phyloP scores from a whole-genome alignment of 2,113 vertebrate species.

The Colaptes auratus region DNA sequence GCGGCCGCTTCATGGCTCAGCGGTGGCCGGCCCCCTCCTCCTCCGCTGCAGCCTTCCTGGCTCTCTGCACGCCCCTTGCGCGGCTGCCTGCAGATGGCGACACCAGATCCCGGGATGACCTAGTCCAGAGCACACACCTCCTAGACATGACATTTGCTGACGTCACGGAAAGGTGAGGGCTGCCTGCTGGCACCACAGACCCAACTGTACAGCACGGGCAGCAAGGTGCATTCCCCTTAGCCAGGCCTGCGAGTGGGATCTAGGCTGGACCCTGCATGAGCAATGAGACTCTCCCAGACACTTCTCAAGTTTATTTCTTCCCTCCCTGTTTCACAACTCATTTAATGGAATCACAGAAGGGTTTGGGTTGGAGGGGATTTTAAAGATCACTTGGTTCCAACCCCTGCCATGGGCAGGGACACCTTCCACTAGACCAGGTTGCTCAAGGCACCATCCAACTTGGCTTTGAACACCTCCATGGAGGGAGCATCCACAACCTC shows the following conservation, averaged over 20 bases:
- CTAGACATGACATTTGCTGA: slow-evolving; percentile 80
- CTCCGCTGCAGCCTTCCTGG: slow-evolving; percentile 76
- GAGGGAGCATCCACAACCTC: too few relatives aligned
- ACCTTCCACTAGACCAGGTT: too few relatives aligned
- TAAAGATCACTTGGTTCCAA: too few relatives aligned
- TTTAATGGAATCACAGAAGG: not conserved
- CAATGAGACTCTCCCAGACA: not conserved
- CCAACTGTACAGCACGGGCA: not conserved
- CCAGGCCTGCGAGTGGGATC: rapidly evolving
- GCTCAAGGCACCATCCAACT: too few relatives aligned
- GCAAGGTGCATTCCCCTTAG: not conserved
- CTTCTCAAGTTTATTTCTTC: not conserved
- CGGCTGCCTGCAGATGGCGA: not conserved
- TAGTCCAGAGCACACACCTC: slow-evolving; percentile 77
- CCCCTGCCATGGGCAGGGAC: too few relatives aligned
- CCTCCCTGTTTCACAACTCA: not conserved
- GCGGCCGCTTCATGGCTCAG: slow-evolving; percentile 66
- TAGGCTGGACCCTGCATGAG: not conserved
- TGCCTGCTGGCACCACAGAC: not conserved
- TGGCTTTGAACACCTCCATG: too few relatives aligned
- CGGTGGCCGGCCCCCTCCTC: not conserved
- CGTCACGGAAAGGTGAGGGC: slow-evolving; percentile 71
- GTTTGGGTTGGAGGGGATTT: too few relatives aligned
- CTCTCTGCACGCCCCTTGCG: slow-evolving; percentile 78
- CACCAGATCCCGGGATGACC: not conserved